These are phyloP conservation scores for Coilia nasus DNA, from an alignment of 2,797 vertebrate genomes.

Conservation along the genomic window DNA sequence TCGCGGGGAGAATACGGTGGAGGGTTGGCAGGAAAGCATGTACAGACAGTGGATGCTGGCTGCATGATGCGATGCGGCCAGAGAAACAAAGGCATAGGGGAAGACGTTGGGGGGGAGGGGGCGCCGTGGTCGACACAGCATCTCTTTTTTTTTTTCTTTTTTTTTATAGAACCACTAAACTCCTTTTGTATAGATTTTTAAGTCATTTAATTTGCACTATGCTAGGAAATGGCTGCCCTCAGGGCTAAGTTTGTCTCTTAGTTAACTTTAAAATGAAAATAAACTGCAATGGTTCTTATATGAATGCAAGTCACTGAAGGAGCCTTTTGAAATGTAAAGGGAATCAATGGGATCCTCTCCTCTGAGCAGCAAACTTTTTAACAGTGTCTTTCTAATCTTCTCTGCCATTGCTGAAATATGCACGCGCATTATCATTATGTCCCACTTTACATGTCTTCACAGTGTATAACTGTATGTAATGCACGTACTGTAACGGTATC, in stretches of 20 bases:
- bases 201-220: constrained; percentile 82
- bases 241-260: constrained; percentile 62
- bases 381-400: constrained; percentile 27
- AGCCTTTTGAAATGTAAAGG: constrained; percentile 70
- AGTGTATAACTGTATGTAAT: background rate
- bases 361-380: constrained; percentile 49
- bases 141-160: constrained; percentile 55
- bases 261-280: constrained; percentile 67
- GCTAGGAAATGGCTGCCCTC: constrained; percentile 61
- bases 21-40: constrained; percentile 48
- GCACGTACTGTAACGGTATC: background rate
- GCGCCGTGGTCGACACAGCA: constrained; percentile 49
- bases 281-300: constrained; percentile 62
- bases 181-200: constrained; percentile 59
- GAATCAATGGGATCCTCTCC: constrained; percentile 58
- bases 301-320: constrained; percentile 77
- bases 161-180: no score
- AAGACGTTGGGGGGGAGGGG: constrained; percentile 4
- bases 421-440: background rate
- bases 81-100: constrained; percentile 40
- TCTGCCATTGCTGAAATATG: constrained; percentile 16
- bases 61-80: constrained; percentile 29
- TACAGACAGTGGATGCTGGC: constrained; percentile 44
- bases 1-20: constrained; percentile 55
- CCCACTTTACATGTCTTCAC: background rate